A percentile compares a stretch with the other conserved stretches of the same genome.
These are phyloP conservation scores for Mesocricetus auratus DNA, from an alignment of 2,113 vertebrate species.

Conservation along the genomic window DNA sequence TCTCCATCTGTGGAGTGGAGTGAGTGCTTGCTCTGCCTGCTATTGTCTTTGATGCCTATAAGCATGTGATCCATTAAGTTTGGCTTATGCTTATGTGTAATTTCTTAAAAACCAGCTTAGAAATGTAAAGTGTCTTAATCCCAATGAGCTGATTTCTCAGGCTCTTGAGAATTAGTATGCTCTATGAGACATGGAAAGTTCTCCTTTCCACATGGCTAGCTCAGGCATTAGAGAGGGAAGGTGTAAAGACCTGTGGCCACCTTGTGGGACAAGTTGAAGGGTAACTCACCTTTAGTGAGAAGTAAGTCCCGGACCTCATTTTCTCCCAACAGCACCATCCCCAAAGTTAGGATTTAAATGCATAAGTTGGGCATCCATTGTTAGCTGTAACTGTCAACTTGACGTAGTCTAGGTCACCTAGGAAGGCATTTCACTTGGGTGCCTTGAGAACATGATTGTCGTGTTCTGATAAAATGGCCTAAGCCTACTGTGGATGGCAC, in stretches of 20 bases:
- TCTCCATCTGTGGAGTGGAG: background rate
- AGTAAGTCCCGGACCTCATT: background rate
- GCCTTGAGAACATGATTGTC: background rate
- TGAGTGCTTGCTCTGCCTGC: background rate
- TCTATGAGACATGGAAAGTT: background rate
- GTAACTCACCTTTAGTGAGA: background rate
- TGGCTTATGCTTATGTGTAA: background rate
- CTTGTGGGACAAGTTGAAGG: background rate
- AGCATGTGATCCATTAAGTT: background rate
- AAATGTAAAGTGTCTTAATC: background rate
- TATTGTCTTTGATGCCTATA: background rate
- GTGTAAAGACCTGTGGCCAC: background rate
- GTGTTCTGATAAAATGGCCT: background rate
- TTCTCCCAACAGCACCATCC: background rate
- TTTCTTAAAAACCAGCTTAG: background rate
- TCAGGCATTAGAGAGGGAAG: background rate
- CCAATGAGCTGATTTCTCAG: slow-evolving; percentile 10
- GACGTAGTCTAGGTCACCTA: background rate
- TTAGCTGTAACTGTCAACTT: background rate
- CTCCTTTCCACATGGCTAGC: background rate
- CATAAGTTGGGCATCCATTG: no score
- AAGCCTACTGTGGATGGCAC: no score
- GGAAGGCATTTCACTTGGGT: background rate
- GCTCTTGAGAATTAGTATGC: background rate
- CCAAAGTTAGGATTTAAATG: background rate